Evolutionary conservation across 2,113 vertebrate genomes (phyloP).

Genomic region (Mus pahari): DNA sequence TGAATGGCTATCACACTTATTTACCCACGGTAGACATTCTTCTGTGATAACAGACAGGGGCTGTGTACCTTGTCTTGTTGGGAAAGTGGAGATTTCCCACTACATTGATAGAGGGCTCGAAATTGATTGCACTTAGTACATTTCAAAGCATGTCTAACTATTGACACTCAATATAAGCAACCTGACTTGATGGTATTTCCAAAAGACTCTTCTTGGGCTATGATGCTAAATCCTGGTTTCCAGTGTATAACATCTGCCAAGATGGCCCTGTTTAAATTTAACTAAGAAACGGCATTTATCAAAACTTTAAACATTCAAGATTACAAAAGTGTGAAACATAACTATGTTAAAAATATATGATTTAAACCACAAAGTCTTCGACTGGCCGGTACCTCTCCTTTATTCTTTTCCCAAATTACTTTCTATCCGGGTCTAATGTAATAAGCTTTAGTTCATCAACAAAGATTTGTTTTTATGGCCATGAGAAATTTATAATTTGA

Average conservation of each 20-base stretch:
- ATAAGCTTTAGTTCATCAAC: background rate
- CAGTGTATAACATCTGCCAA: background rate
- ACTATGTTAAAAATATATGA: background rate
- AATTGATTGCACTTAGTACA: background rate
- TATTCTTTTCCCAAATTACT: background rate
- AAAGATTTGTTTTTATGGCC: slow-evolving; percentile 11
- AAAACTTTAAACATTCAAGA: background rate
- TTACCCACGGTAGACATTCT: background rate
- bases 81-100: background rate
- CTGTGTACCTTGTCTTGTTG: background rate
- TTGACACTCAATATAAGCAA: background rate
- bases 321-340: background rate
- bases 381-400: background rate
- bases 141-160: background rate
- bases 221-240: background rate
- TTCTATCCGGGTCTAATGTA: background rate
- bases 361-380: background rate
- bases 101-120: background rate
- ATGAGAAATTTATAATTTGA: background rate
- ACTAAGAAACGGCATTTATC: background rate
- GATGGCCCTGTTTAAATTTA: background rate
- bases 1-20: background rate
- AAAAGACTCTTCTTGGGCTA: background rate
- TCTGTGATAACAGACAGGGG: background rate
- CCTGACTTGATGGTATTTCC: background rate